Evolutionary conservation across 2,888 invertebrate species (phyloP).

Genomic region (Dryococelus australis): DNA sequence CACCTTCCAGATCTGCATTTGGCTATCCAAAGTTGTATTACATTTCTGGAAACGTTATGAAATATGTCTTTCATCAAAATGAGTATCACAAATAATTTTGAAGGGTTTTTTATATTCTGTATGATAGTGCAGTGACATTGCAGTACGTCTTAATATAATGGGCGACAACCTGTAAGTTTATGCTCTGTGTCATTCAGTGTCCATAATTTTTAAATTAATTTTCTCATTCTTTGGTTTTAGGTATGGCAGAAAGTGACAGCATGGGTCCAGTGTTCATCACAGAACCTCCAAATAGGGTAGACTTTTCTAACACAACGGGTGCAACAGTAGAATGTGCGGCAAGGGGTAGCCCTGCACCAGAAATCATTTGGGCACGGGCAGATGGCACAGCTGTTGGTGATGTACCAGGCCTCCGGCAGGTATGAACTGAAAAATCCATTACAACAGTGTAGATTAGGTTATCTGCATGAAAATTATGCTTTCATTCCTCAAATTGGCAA

Average conservation of each 20-base stretch:
- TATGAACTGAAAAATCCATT: constrained; percentile 53
- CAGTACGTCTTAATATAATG: no score
- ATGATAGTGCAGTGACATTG: no score
- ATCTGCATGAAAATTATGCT: not conserved
- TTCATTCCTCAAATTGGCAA: no score
- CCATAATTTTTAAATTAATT: no score
- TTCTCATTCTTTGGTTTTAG: constrained; percentile 41
- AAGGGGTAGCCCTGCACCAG: constrained; percentile 87
- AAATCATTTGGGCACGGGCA: constrained; percentile 91
- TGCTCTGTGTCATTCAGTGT: no score
- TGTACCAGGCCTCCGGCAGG: constrained; percentile 87
- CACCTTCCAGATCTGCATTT: no score
- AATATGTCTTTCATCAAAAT: no score
- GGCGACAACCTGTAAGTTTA: no score
- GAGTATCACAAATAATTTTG: no score
- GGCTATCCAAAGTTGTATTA: no score
- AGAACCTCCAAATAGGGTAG: constrained; percentile 90
- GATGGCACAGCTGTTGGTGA: constrained; percentile 92
- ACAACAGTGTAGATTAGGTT: not conserved
- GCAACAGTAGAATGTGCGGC: constrained; percentile 93
- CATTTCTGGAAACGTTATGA: no score
- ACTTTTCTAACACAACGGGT: constrained; percentile 94
- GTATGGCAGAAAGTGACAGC: constrained; percentile 72
- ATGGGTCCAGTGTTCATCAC: constrained; percentile 92
- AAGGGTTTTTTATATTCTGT: no score